Evolutionary conservation across 2,888 invertebrate species (phyloP).

Genomic region (Halocaridina rubra): DNA sequence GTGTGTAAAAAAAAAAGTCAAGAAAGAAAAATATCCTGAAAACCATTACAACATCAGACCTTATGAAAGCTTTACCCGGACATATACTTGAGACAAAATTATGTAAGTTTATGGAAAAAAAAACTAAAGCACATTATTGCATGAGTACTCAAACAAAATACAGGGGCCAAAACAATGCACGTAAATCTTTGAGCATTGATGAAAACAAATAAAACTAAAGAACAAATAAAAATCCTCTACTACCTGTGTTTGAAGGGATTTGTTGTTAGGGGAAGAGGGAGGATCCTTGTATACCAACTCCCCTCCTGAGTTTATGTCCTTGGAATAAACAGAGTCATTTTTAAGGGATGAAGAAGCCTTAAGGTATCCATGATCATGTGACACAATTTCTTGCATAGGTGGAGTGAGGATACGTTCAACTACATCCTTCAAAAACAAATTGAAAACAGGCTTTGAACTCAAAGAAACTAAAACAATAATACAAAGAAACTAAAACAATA

Average conservation of each 20-base stretch:
- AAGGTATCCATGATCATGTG: slow-evolving; percentile 50
- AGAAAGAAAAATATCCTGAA: too few relatives aligned
- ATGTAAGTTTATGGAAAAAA: too few relatives aligned
- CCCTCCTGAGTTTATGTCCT: not conserved
- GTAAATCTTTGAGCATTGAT: not conserved
- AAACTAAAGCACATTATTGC: too few relatives aligned
- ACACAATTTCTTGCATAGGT: slow-evolving; percentile 44
- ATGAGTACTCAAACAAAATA: too few relatives aligned
- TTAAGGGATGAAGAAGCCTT: slow-evolving; percentile 9
- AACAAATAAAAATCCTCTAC: not conserved
- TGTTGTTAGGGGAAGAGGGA: not conserved
- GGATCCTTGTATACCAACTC: not conserved
- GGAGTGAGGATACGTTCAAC: not conserved
- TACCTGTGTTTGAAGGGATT: not conserved
- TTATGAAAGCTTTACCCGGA: too few relatives aligned
- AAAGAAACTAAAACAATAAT: too few relatives aligned
- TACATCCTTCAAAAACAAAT: not conserved
- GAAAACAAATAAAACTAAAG: not conserved
- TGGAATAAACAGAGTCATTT: not conserved
- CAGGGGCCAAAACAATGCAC: too few relatives aligned
- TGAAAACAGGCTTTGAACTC: too few relatives aligned
- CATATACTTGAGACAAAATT: too few relatives aligned
- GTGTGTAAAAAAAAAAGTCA: too few relatives aligned
- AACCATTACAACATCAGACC: too few relatives aligned
- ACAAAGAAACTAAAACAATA: too few relatives aligned